Percentiles rank a stretch among this genome's conserved stretches.
phyloP scores from a whole-genome alignment of 2,113 vertebrate genomes.

The Grammomys dolichurus region DNA sequence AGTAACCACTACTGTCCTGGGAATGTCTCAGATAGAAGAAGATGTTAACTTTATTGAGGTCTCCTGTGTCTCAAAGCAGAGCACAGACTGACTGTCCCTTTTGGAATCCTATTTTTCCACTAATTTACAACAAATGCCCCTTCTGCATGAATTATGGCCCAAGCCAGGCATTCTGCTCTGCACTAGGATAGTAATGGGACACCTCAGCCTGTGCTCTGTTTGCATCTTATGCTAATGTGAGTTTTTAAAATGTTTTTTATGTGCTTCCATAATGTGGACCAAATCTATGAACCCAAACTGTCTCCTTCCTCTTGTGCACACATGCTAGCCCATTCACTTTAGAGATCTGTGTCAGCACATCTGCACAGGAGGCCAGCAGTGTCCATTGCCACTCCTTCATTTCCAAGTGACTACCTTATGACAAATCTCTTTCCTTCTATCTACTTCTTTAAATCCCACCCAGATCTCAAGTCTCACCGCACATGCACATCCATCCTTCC shows the following conservation, averaged over 20 bases:
- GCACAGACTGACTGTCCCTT: not conserved
- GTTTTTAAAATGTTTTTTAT: not conserved
- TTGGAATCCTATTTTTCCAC: not conserved
- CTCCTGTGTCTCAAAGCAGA: not conserved
- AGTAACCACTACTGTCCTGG: conserved; percentile 7
- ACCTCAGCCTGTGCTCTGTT: not conserved
- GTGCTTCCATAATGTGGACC: not conserved
- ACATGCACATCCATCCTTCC: not conserved
- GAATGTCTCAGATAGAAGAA: not conserved
- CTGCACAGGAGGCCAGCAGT: accelerated
- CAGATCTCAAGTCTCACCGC: not conserved
- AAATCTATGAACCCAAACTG: not conserved
- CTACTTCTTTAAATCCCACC: not conserved
- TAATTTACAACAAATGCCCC: not conserved
- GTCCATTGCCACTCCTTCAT: not conserved
- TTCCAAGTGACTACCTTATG: not conserved
- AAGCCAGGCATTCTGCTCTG: not conserved
- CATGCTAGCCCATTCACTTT: not conserved
- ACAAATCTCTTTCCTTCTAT: not conserved
- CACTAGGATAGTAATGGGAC: not conserved
- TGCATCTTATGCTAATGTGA: not conserved
- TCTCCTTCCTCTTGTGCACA: not conserved
- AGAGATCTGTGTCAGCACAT: not conserved
- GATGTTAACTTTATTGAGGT: not conserved
- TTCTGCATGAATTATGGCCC: not conserved